Conservation (phyloP, 2,113 vertebrate species). For the Pluvianellus socialis region DNA sequence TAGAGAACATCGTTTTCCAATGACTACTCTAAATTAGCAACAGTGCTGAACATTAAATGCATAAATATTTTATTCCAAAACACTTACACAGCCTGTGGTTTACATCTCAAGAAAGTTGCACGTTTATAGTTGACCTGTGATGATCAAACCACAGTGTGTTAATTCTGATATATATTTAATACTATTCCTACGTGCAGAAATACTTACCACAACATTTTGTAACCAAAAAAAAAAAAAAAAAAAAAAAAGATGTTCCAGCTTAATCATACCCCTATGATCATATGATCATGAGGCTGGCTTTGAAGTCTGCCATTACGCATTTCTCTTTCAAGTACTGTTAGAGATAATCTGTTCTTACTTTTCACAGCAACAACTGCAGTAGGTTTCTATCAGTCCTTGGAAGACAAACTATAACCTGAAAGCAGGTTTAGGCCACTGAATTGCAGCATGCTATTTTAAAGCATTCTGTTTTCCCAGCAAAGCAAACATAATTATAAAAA, state of each 20-base stretch:
- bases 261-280: neutral
- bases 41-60: neutral
- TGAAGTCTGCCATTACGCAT: neutral
- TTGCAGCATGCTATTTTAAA: neutral
- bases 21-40: conserved; percentile 29
- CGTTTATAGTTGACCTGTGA: neutral
- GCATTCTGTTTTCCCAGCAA: neutral
- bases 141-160: neutral
- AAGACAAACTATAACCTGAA: neutral
- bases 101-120: neutral
- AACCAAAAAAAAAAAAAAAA: neutral
- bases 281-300: neutral
- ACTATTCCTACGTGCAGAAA: neutral
- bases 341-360: neutral
- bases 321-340: neutral
- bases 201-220: neutral
- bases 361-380: neutral
- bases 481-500: neutral
- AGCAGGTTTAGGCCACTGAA: neutral
- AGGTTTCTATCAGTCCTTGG: neutral
- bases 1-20: conserved; percentile 18
- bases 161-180: neutral
- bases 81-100: conserved; percentile 20
- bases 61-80: conserved; percentile 58
- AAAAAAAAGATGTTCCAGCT: neutral